A percentile compares a stretch with the other conserved stretches of the same genome.
Conservation (phyloP, 2,113 vertebrate species). For the Etheostoma cragini region DNA sequence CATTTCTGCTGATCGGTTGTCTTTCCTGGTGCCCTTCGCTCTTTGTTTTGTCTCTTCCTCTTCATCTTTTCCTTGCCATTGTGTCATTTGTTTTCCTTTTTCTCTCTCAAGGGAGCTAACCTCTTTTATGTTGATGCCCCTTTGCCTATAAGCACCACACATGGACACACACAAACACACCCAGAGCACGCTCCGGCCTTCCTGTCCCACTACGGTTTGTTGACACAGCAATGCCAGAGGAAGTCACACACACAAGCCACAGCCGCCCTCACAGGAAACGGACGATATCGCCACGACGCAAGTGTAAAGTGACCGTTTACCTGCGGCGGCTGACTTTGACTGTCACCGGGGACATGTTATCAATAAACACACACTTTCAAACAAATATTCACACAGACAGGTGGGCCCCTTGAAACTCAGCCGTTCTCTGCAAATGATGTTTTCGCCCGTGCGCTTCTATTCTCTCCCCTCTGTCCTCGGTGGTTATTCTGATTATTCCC, state of each 20-base stretch:
- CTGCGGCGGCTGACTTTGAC: constrained; percentile 22
- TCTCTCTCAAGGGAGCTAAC: constrained; percentile 1
- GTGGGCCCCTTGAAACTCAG: constrained; percentile 35
- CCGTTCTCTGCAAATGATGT: constrained; percentile 32
- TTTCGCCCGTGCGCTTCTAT: not conserved
- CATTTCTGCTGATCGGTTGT: not conserved
- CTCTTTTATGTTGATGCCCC: not conserved
- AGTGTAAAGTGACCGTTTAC: constrained; percentile 56
- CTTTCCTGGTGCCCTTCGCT: not conserved
- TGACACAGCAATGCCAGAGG: constrained; percentile 73
- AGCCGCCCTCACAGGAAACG: constrained; percentile 57
- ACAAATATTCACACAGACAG: constrained; percentile 38
- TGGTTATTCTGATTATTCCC: constrained; percentile 54
- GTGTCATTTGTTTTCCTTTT: constrained; percentile 14
- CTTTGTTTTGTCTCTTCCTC: not conserved
- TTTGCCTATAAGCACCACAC: constrained; percentile 36
- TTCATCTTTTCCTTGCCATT: constrained; percentile 36
- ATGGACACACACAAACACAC: not conserved
- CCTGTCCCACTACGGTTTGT: constrained; percentile 66
- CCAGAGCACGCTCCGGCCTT: constrained; percentile 52
- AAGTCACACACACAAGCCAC: constrained; percentile 55
- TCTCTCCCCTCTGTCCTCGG: constrained; percentile 50
- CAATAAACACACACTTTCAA: constrained; percentile 54
- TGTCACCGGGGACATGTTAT: constrained; percentile 12
- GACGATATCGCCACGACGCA: constrained; percentile 6